Percentiles rank a stretch among this genome's conserved stretches.
Evolutionary conservation across 2,888 invertebrate species (phyloP).

Genomic region (Metellina segmentata): DNA sequence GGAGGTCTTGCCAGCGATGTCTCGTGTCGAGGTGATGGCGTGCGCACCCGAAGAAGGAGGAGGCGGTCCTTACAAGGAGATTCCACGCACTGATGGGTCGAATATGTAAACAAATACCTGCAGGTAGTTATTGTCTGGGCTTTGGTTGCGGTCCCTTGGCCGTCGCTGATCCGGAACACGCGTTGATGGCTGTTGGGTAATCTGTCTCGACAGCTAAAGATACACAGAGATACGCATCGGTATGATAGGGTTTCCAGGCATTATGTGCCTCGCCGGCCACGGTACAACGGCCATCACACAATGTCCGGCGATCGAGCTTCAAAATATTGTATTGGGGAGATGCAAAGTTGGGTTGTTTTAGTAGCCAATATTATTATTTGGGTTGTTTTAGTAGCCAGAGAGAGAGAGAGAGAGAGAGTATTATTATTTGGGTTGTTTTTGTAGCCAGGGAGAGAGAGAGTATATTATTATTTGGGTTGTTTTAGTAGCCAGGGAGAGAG

Average conservation of each 20-base stretch:
- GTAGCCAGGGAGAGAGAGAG: too few species aligned
- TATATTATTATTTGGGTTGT: too few species aligned
- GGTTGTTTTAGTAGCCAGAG: too few species aligned
- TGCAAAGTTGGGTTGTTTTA: too few species aligned
- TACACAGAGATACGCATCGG: conserved; percentile 44
- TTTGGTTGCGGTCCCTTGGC: conserved; percentile 24
- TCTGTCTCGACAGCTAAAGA: conserved; percentile 53
- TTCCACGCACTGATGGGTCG: conserved; percentile 23
- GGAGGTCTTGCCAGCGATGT: background rate
- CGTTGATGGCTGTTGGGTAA: conserved; percentile 40
- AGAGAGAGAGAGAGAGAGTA: too few species aligned
- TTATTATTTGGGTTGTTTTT: too few species aligned
- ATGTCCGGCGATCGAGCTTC: too few species aligned
- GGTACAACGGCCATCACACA: background rate
- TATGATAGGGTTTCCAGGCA: background rate
- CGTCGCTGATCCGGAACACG: conserved; percentile 43
- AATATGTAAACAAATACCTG: conserved; percentile 53
- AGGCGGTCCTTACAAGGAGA: background rate
- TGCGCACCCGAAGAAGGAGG: conserved; percentile 7
- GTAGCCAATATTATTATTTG: too few species aligned
- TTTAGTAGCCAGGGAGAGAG: too few species aligned
- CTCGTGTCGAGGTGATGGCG: conserved; percentile 41
- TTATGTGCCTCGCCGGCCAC: conserved; percentile 48
- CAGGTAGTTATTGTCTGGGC: conserved; percentile 40
- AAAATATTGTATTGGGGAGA: too few species aligned